phyloP scores from a whole-genome alignment of 2,888 invertebrate genomes.

The Xylocampa areola region DNA sequence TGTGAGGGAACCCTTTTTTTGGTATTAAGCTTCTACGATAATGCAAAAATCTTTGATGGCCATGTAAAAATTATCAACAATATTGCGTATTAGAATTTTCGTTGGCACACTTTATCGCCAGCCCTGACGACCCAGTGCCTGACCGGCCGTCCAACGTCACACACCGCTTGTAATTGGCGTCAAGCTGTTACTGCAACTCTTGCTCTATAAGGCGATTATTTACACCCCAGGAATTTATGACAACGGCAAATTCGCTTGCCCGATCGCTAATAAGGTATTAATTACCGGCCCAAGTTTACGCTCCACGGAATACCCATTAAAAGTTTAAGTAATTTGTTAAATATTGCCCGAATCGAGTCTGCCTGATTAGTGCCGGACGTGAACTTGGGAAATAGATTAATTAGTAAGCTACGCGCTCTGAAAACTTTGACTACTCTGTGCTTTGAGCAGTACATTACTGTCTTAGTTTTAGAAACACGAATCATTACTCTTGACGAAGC shows the following conservation, averaged over 20 bases:
- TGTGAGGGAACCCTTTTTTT: no score
- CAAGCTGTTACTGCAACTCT: constrained; percentile 61
- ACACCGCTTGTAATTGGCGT: constrained; percentile 65
- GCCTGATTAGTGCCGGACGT: constrained; percentile 35
- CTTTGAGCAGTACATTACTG: constrained; percentile 15
- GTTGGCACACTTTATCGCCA: constrained; percentile 16
- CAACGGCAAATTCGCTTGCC: constrained; percentile 54
- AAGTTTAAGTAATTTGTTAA: constrained; percentile 52
- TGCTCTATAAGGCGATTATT: constrained; percentile 66
- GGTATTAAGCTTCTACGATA: no score
- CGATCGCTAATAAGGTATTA: constrained; percentile 58
- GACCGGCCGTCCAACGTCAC: constrained; percentile 46
- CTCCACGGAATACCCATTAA: constrained; percentile 45
- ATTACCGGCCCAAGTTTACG: constrained; percentile 50
- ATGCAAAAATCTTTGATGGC: no score
- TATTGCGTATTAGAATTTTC: no score
- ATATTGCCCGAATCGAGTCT: constrained; percentile 40
- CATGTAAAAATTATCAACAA: no score
- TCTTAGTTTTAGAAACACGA: constrained; percentile 12
- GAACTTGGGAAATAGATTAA: constrained; percentile 35
- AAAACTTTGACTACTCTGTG: constrained; percentile 20
- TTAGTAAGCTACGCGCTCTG: constrained; percentile 20
- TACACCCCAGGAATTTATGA: constrained; percentile 62
- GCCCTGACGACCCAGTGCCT: constrained; percentile 51
- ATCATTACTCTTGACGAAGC: constrained; percentile 2